Conservation (phyloP, 2,888 invertebrate species). For the Volucella bombylans region DNA sequence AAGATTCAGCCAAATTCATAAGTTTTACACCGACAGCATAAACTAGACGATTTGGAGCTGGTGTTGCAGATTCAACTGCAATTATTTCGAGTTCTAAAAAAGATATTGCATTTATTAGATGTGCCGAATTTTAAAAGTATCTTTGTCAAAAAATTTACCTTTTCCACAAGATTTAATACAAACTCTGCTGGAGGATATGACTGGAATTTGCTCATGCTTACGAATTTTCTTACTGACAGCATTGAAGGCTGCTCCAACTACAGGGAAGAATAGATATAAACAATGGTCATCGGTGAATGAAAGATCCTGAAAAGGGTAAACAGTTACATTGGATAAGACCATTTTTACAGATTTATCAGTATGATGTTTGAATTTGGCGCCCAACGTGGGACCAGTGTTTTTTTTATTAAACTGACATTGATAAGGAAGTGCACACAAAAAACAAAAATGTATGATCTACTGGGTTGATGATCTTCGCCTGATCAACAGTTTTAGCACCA, state of each 20-base stretch:
- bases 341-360: no score
- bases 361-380: no score
- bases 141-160: slow-evolving; percentile 81
- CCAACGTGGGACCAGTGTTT: no score
- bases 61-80: slow-evolving; percentile 84
- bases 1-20: slow-evolving; percentile 90
- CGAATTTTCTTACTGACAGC: slow-evolving; percentile 92
- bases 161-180: slow-evolving; percentile 92
- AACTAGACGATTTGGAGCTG: slow-evolving; percentile 86
- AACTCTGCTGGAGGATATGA: slow-evolving; percentile 88
- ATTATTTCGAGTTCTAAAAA: slow-evolving; percentile 78
- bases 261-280: slow-evolving; percentile 93
- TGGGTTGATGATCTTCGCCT: no score
- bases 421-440: no score
- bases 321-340: no score
- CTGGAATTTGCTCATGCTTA: slow-evolving; percentile 89
- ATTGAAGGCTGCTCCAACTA: slow-evolving; percentile 91
- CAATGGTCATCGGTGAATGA: slow-evolving; percentile 92
- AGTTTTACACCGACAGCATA: slow-evolving; percentile 90
- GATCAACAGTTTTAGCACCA: no score
- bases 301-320: slow-evolving; percentile 84
- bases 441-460: no score
- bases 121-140: background rate
- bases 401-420: no score
- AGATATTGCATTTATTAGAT: background rate